Base-by-base conservation (phyloP, 1,140 invertebrate species). In the Penaeus japonicus region DNA sequence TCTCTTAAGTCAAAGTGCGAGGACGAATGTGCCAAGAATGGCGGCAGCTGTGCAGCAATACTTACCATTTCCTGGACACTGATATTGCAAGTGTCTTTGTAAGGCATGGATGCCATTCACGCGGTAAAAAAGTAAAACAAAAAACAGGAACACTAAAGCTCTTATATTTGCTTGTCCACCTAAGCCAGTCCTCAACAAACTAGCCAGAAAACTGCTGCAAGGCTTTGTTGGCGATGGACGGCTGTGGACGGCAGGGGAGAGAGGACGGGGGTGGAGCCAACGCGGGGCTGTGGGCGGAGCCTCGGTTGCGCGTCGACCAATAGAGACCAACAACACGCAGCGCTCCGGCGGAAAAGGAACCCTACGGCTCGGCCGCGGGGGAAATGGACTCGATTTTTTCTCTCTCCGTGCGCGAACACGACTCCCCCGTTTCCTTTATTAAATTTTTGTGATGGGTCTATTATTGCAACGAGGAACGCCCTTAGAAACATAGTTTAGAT, bases 161-260 rank as follows among this genome's bases (percentile, higher is more conserved):
- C 75, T 80, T 87, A 87, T 87, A 87, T 87, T 87, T 87, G 75
- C 85, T 87, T 87, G 85, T 87, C 75, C 85, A 47, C 85, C 77
- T 80, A 59, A 80, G 59, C 32, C 32, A 57, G 77, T 62, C 32
- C 85, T 87, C 57, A 65, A 87, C 85, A 80, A 79, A 79, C 85
- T 80, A 80, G 78, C 85, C 55, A 79, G 77, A 87, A 80, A 80
- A 87, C 75, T 79, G 78, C 39, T 87, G 30, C 30, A 22, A 79
- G 78, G 83, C 85, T 87, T 87, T 80, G 57, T 59, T 15, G 35
- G 85, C 85, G 85, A 87, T 87, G 85, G 77, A 87, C 85, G 85
- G 75, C 77, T 18, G 65, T 27, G 65, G 70, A 70, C 22, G n/a
- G 83, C n/a, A 2, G 83, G 62, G 32, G 55, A 57, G 54, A 59